Conservation (phyloP, 2,113 vertebrate genomes). For the Pionites leucogaster region DNA sequence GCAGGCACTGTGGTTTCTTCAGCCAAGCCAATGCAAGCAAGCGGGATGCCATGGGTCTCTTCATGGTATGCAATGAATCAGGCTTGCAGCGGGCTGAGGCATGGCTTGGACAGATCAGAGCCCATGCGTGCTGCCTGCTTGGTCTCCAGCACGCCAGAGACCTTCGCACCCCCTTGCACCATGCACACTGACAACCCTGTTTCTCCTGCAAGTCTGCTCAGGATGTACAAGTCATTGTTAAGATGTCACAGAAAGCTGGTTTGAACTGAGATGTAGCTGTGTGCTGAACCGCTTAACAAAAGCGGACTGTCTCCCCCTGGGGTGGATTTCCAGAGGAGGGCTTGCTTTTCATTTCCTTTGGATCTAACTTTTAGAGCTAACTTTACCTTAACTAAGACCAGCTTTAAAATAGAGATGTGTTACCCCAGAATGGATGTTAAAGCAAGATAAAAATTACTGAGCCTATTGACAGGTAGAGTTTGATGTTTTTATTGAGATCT, state of each 20-base stretch:
- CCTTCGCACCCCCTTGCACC: not conserved
- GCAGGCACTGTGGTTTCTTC: constrained; percentile 68
- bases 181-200: not conserved
- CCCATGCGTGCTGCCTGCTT: not conserved
- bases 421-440: not conserved
- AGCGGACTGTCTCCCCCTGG: not conserved
- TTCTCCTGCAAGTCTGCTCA: not conserved
- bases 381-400: not conserved
- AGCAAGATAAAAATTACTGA: not conserved
- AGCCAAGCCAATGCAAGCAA: constrained; percentile 71
- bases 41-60: constrained; percentile 34
- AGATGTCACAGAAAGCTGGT: not conserved
- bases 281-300: not conserved
- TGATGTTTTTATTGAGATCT: constrained; percentile 25
- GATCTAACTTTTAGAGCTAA: not conserved
- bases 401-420: not conserved
- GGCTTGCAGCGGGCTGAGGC: constrained; percentile 15
- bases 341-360: constrained; percentile 30
- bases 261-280: not conserved
- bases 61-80: constrained; percentile 65
- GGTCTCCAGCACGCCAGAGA: not conserved
- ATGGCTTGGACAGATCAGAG: constrained; percentile 14
- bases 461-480: not conserved
- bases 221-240: not conserved
- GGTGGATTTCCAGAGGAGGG: constrained; percentile 13